phyloP scores from a whole-genome alignment of 2,888 invertebrate species.

The Xylota segnis region DNA sequence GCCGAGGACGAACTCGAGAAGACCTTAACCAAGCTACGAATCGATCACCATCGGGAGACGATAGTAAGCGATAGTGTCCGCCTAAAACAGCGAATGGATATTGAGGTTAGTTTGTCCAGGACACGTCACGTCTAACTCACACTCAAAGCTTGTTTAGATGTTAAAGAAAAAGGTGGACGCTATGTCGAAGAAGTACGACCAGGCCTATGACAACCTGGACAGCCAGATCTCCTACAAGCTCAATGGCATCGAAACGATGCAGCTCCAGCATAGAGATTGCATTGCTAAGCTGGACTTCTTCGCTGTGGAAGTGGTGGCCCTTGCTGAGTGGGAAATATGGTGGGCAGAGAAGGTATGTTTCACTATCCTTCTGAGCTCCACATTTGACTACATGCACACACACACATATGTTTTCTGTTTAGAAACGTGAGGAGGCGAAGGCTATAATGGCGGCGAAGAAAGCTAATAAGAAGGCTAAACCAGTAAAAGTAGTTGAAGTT shows the following conservation, averaged over 20 bases:
- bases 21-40: not conserved
- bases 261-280: conserved; percentile 20
- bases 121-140: not conserved
- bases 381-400: no score
- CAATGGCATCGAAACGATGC: conserved; percentile 21
- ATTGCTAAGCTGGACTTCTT: conserved; percentile 33
- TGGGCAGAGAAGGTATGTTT: conserved; percentile 25
- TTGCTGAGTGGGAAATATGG: conserved; percentile 19
- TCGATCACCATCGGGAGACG: not conserved
- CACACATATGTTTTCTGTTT: not conserved
- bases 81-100: conserved; percentile 26
- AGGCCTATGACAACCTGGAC: conserved; percentile 14
- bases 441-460: no score
- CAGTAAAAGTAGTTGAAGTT: no score
- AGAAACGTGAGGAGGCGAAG: no score
- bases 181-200: conserved; percentile 25
- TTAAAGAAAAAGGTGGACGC: conserved; percentile 12
- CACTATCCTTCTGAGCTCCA: no score
- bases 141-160: not conserved
- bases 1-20: not conserved
- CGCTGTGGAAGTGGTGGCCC: conserved; percentile 1
- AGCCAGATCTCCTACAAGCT: conserved; percentile 40
- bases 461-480: no score
- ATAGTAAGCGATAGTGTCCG: not conserved
- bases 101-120: conserved; percentile 25